phyloP scores from a whole-genome alignment of 1,140 invertebrate species.

The Hyles vespertilio region DNA sequence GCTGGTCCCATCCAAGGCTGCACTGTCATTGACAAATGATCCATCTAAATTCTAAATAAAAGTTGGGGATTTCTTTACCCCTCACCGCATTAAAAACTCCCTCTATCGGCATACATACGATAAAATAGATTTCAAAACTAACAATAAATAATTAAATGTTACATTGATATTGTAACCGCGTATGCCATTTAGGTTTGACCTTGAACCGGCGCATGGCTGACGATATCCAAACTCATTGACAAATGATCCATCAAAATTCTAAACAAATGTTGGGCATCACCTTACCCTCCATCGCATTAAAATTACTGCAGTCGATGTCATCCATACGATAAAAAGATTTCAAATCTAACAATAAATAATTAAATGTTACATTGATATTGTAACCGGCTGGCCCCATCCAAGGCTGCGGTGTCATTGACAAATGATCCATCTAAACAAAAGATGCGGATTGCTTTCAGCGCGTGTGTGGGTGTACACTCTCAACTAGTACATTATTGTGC shows the following conservation, averaged over 20 bases:
- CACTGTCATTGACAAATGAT: constrained; percentile 7
- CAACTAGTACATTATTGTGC: too few species aligned
- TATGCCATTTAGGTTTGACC: not conserved
- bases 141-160: too few species aligned
- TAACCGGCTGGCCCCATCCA: not conserved
- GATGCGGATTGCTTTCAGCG: constrained; percentile 6
- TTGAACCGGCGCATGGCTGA: not conserved
- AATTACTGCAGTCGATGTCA: too few species aligned
- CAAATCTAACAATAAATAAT: too few species aligned
- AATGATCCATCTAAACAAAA: constrained; percentile 9
- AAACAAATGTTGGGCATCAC: constrained; percentile 4
- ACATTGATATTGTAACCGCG: too few species aligned
- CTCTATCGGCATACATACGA: too few species aligned
- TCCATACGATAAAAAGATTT: too few species aligned
- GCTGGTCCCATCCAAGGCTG: not conserved
- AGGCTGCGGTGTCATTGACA: constrained; percentile 6
- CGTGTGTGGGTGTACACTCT: too few species aligned
- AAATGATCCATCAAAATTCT: constrained; percentile 2
- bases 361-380: too few species aligned
- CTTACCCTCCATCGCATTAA: not conserved
- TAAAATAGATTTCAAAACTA: too few species aligned
- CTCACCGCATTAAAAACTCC: not conserved
- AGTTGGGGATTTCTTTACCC: not conserved
- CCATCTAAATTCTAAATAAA: not conserved
- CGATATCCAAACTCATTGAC: constrained; percentile 1